phyloP scores from a whole-genome alignment of 1,140 invertebrate genomes.

The Conopomorpha cramerella region DNA sequence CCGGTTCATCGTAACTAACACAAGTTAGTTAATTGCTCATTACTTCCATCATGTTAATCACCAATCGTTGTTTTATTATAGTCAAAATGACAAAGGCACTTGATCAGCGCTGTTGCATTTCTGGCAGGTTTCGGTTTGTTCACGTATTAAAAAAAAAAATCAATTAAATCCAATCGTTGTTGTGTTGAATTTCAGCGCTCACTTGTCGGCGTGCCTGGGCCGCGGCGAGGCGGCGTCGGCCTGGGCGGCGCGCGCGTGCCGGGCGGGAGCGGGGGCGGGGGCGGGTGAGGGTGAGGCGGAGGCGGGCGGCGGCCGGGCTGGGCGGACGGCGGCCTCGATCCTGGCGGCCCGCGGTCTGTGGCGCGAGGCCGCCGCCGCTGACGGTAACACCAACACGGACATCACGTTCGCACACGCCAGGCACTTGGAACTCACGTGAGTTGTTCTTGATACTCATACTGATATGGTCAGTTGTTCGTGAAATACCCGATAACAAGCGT shows the following conservation, averaged over 20 bases:
- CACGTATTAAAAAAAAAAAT: too few species aligned
- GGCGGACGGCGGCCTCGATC: conserved; percentile 89
- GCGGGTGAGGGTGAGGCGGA: conserved; percentile 17
- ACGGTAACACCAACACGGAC: conserved; percentile 85
- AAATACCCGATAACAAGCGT: too few species aligned
- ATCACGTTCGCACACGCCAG: conserved; percentile 91
- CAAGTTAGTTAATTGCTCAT: too few species aligned
- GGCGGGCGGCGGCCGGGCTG: conserved; percentile 87
- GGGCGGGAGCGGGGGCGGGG: background rate
- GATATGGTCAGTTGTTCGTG: too few species aligned
- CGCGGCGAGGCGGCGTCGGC: conserved; percentile 31
- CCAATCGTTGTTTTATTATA: too few species aligned
- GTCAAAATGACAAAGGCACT: too few species aligned
- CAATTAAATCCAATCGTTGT: too few species aligned
- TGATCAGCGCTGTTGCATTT: too few species aligned
- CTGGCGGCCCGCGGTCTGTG: conserved; percentile 76
- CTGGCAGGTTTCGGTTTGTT: too few species aligned
- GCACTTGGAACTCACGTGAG: conserved; percentile 92
- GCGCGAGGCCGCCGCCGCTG: conserved; percentile 86
- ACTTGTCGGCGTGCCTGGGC: conserved; percentile 30
- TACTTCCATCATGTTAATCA: too few species aligned
- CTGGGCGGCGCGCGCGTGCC: conserved; percentile 21
- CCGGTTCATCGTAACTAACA: too few species aligned
- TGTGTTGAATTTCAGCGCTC: conserved; percentile 17
- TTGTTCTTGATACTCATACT: too few species aligned